Evolutionary conservation across 2,888 invertebrate species (phyloP).

Genomic region (Athalia rosae): DNA sequence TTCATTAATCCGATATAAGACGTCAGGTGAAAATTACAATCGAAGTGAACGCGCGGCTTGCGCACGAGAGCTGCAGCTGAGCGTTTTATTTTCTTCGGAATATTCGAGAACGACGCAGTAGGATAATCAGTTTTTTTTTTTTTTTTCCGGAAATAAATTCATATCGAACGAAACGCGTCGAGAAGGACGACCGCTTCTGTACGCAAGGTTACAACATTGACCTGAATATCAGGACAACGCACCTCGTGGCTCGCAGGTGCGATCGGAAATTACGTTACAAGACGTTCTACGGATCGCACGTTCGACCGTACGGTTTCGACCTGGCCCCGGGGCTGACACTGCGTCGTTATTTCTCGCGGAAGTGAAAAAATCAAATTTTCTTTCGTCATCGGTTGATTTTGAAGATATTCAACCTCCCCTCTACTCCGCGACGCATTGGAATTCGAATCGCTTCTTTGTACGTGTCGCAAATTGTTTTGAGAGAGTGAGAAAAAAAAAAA

Average conservation of each 20-base stretch:
- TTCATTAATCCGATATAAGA: neutral
- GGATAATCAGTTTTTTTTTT: too few relatives aligned
- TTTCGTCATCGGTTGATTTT: too few relatives aligned
- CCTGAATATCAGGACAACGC: conserved; percentile 59
- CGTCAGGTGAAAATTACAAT: neutral
- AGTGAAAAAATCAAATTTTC: too few relatives aligned
- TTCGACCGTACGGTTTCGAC: conserved; percentile 1
- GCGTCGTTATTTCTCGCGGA: neutral
- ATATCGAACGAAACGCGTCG: neutral
- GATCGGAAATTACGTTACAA: neutral
- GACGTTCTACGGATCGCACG: conserved; percentile 3
- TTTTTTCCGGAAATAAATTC: conserved; percentile 22
- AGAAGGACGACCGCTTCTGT: conserved; percentile 28
- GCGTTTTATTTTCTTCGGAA: too few relatives aligned
- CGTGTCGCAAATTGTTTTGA: too few relatives aligned
- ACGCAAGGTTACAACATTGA: conserved; percentile 67
- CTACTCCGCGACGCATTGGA: too few relatives aligned
- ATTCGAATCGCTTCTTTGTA: too few relatives aligned
- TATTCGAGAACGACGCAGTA: too few relatives aligned
- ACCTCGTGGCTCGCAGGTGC: conserved; percentile 31
- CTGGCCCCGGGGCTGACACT: conserved; percentile 28
- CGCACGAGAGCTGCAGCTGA: too few relatives aligned
- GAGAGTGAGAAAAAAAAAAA: too few relatives aligned
- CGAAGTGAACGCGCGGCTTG: too few relatives aligned
- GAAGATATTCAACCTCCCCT: too few relatives aligned